Percentiles rank a stretch among this genome's conserved stretches.
These are phyloP conservation scores for Chaetophractus vellerosus DNA, from an alignment of 2,797 vertebrate species.

Conservation along the genomic window DNA sequence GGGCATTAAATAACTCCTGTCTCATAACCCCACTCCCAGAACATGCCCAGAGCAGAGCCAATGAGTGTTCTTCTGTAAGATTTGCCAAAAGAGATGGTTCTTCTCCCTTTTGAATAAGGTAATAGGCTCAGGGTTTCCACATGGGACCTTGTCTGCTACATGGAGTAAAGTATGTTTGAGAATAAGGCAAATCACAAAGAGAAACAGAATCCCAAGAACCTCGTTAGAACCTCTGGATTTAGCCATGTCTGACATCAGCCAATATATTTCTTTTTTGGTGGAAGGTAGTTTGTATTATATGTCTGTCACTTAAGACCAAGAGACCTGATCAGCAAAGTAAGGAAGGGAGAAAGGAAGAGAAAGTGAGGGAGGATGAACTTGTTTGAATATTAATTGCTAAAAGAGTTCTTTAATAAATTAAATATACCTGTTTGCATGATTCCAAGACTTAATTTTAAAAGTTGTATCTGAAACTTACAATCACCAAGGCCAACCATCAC, in stretches of 20 bases:
- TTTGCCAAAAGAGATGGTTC: neutral
- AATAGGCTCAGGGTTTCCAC: neutral
- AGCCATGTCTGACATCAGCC: accelerated
- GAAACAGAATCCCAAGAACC: neutral
- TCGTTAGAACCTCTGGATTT: neutral
- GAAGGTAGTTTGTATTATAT: neutral
- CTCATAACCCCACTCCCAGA: neutral
- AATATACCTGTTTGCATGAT: constrained; percentile 92
- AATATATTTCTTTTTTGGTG: neutral
- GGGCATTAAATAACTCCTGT: neutral
- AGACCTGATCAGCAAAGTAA: neutral
- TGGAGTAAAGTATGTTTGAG: neutral
- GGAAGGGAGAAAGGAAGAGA: too few relatives aligned
- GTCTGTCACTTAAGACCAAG: neutral
- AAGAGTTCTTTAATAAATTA: neutral
- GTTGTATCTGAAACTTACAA: constrained; percentile 90
- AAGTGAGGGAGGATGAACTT: too few relatives aligned
- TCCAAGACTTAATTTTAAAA: constrained; percentile 92
- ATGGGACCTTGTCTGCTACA: neutral
- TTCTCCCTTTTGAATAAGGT: neutral
- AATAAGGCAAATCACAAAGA: neutral
- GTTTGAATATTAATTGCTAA: neutral
- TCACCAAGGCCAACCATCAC: constrained; percentile 94
- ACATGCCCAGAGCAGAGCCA: neutral
- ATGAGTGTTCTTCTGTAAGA: neutral